These are phyloP conservation scores for Exocentrus adspersus DNA, from an alignment of 2,888 invertebrate species.

Conservation along the genomic window DNA sequence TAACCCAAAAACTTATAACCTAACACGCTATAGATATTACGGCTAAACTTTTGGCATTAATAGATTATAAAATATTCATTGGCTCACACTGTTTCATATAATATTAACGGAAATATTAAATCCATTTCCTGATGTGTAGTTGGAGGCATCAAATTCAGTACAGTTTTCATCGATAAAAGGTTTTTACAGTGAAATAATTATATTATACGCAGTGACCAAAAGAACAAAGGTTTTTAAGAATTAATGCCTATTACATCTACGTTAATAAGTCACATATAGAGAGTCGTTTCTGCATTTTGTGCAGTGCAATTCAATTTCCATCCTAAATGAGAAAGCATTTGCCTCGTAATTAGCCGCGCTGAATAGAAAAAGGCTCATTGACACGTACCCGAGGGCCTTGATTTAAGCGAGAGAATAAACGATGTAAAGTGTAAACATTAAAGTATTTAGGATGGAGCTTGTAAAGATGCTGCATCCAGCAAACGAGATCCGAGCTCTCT, in stretches of 20 bases:
- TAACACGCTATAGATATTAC: slow-evolving; percentile 2
- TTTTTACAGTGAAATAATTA: too few species aligned
- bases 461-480: slow-evolving; percentile 33
- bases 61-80: neutral
- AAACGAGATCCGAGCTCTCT: slow-evolving; percentile 33
- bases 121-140: too few species aligned
- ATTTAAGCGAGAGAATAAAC: slow-evolving; percentile 27
- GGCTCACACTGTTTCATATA: too few species aligned
- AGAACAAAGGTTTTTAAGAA: too few species aligned
- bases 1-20: slow-evolving; percentile 9
- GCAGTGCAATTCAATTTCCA: neutral
- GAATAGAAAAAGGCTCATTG: slow-evolving; percentile 12
- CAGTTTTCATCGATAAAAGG: too few species aligned
- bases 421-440: slow-evolving; percentile 28
- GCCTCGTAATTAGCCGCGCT: neutral
- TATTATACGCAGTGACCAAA: too few species aligned
- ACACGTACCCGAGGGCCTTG: slow-evolving; percentile 20
- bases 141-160: too few species aligned
- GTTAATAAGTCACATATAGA: neutral
- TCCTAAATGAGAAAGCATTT: neutral
- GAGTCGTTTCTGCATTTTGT: neutral
- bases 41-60: neutral
- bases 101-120: too few species aligned
- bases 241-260: neutral
- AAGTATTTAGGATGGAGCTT: slow-evolving; percentile 35